Conservation (phyloP, 2,113 vertebrate genomes). For the Syngnathus floridae region DNA sequence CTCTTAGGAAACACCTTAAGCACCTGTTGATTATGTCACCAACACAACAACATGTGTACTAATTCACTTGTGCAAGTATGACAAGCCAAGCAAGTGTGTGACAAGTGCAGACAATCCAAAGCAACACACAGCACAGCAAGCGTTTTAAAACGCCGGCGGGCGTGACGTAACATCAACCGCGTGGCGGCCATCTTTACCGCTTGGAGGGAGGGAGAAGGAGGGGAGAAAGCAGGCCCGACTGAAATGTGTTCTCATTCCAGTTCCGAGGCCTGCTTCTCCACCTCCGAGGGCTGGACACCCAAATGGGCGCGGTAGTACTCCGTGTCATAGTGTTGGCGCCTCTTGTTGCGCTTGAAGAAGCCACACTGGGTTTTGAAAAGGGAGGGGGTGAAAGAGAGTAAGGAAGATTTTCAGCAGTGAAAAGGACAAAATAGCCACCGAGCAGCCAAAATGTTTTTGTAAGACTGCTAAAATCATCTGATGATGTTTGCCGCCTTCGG, state of each 20-base stretch:
- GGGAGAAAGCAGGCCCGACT: conserved; percentile 61
- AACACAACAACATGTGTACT: background rate
- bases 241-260: conserved; percentile 54
- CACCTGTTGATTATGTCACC: conserved; percentile 16
- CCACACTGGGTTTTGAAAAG: conserved; percentile 73
- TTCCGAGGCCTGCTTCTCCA: conserved; percentile 75
- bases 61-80: background rate
- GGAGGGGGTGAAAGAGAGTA: conserved; percentile 14
- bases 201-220: conserved; percentile 51
- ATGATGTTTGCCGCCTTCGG: background rate
- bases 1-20: conserved; percentile 24
- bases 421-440: background rate
- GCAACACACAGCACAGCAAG: conserved; percentile 41
- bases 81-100: conserved; percentile 33
- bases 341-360: conserved; percentile 81
- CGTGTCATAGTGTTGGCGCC: conserved; percentile 71
- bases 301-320: conserved; percentile 82
- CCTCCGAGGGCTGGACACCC: conserved; percentile 83
- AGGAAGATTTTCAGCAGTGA: conserved; percentile 9
- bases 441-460: background rate
- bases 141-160: conserved; percentile 12
- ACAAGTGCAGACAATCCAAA: conserved; percentile 20
- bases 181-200: conserved; percentile 50
- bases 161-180: conserved; percentile 17
- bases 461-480: background rate